A percentile compares a stretch with the other conserved stretches of the same genome.
Evolutionary conservation across 2,113 vertebrate genomes (phyloP).

Genomic region (Nansenia antarctica): DNA sequence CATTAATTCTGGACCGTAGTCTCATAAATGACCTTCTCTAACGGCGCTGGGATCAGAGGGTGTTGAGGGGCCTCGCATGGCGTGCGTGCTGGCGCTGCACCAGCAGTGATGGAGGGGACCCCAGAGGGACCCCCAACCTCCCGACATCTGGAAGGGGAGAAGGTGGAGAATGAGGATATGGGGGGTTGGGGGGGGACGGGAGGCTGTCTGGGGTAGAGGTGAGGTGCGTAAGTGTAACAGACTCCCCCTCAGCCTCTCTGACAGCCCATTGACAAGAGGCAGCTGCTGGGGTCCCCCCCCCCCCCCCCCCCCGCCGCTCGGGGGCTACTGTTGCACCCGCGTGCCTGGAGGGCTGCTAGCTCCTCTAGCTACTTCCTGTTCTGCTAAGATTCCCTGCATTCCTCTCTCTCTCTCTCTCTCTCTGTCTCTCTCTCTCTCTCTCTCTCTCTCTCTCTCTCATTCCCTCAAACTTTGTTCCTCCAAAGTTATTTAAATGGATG

Average conservation of each 20-base stretch:
- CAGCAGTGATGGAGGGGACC: conserved; percentile 34
- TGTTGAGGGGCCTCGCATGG: conserved; percentile 47
- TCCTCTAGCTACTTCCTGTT: conserved; percentile 22
- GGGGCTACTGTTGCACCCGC: conserved; percentile 33
- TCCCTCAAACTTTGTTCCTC: neutral
- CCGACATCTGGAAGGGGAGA: conserved; percentile 53
- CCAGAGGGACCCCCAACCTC: conserved; percentile 31
- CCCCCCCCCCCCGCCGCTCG: conserved; percentile 30
- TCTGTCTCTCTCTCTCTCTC: neutral
- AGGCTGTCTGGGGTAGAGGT: conserved; percentile 41
- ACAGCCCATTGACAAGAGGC: conserved; percentile 64
- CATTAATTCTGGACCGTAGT: conserved; percentile 33
- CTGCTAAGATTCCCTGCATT: neutral
- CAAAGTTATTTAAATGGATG: too few relatives aligned
- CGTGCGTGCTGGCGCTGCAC: conserved; percentile 20
- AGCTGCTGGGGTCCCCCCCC: conserved; percentile 48
- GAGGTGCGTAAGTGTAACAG: conserved; percentile 42
- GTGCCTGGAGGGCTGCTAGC: conserved; percentile 17
- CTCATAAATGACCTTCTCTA: conserved; percentile 62
- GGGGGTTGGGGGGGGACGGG: neutral
- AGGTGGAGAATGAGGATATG: conserved; percentile 8
- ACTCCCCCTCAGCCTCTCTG: conserved; percentile 45
- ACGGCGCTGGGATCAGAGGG: conserved; percentile 43
- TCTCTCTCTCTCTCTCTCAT: conserved; percentile 1
- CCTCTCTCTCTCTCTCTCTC: neutral